phyloP scores from a whole-genome alignment of 2,797 vertebrate species.

The Mus spretus region DNA sequence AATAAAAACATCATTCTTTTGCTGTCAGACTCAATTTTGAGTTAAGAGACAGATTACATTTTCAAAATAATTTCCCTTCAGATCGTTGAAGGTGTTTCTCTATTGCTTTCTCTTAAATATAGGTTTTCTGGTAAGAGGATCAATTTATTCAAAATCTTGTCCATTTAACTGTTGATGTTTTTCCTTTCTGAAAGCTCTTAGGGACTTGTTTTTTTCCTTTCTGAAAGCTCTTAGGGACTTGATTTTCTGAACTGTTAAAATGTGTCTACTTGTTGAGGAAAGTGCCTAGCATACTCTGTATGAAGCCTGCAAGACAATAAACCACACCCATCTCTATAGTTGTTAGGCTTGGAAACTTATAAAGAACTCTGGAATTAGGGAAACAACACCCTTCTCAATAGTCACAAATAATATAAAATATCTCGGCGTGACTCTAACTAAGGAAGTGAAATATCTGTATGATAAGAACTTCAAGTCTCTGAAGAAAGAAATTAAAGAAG shows the following conservation, averaged over 20 bases:
- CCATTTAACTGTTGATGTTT: conserved; percentile 63
- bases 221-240: conserved; percentile 39
- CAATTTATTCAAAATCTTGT: conserved; percentile 54
- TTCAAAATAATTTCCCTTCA: conserved; percentile 62
- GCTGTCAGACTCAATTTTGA: conserved; percentile 25
- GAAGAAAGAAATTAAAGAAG: no score
- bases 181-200: conserved; percentile 39
- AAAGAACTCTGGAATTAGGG: no score
- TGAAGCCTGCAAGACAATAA: background rate
- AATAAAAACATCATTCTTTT: conserved; percentile 58
- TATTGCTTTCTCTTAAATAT: conserved; percentile 25
- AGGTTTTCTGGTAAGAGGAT: conserved; percentile 1
- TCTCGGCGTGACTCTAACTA: no score
- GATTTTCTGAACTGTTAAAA: conserved; percentile 50
- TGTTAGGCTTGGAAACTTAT: background rate
- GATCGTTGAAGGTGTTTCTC: conserved; percentile 31
- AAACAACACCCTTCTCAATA: no score
- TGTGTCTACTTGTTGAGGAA: conserved; percentile 52
- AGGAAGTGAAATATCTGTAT: no score
- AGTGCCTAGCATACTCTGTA: conserved; percentile 16
- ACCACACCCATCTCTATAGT: background rate
- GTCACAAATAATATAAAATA: no score
- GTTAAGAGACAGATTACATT: conserved; percentile 43
- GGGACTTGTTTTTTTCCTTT: conserved; percentile 30
- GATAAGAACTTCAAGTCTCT: no score